These are phyloP conservation scores for Schrankia costaestrigalis DNA, from an alignment of 2,888 invertebrate genomes.

Conservation along the genomic window DNA sequence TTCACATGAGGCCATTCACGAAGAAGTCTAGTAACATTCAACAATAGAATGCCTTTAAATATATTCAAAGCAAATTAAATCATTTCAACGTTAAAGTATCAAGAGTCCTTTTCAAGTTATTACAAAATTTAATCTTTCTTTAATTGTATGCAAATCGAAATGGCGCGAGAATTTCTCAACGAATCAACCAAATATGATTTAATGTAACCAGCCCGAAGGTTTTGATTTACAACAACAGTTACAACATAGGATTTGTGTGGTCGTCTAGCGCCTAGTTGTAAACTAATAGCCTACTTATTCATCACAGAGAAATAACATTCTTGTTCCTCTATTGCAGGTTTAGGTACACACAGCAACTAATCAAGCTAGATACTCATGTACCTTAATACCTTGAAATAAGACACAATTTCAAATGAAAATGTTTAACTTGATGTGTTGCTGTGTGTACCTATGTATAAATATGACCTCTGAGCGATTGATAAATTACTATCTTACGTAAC, in stretches of 20 bases:
- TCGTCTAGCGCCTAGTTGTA: constrained; percentile 3
- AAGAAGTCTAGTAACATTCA: no score
- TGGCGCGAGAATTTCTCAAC: constrained; percentile 1
- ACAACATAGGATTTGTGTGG: constrained; percentile 6
- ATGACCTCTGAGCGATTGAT: no score
- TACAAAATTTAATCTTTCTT: constrained; percentile 13
- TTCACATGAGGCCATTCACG: no score
- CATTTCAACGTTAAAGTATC: constrained; percentile 5
- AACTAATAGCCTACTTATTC: constrained; percentile 3
- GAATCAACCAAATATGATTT: constrained; percentile 11
- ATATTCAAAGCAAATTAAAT: background rate
- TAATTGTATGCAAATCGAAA: constrained; percentile 22
- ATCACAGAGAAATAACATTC: constrained; percentile 1
- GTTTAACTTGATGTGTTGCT: no score
- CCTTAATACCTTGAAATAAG: no score
- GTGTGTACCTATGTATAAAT: no score
- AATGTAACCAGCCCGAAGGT: constrained; percentile 6
- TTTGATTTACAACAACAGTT: constrained; percentile 9
- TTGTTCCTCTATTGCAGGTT: background rate
- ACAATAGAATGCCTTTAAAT: background rate
- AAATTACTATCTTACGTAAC: no score
- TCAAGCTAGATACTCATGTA: background rate
- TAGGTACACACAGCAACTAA: no score
- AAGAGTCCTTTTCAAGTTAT: constrained; percentile 8
- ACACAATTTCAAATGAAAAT: no score